A percentile compares a stretch with the other conserved stretches of the same genome.
phyloP scores from a whole-genome alignment of 1,140 invertebrate species.

The Pararge aegeria region DNA sequence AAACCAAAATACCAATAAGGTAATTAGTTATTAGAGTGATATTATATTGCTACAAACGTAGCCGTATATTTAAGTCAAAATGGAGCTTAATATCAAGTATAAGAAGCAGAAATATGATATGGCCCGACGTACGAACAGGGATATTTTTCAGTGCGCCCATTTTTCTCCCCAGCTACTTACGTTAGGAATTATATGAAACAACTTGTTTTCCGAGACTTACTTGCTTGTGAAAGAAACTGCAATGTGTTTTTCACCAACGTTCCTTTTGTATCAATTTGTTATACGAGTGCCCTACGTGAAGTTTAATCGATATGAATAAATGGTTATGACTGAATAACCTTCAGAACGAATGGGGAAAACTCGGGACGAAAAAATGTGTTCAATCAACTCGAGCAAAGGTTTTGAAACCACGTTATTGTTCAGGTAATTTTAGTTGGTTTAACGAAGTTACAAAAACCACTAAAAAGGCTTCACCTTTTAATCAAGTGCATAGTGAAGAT shows the following conservation, averaged over 20 bases:
- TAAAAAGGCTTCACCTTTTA: too few species aligned
- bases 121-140: constrained; percentile 19
- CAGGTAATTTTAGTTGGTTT: too few species aligned
- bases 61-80: neutral
- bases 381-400: too few species aligned
- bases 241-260: constrained; percentile 5
- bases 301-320: neutral
- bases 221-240: constrained; percentile 18
- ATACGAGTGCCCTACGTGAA: constrained; percentile 14
- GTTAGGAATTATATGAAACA: constrained; percentile 25
- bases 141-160: constrained; percentile 25
- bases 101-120: constrained; percentile 27
- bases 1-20: too few species aligned
- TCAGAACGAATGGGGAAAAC: too few species aligned
- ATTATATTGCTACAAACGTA: neutral
- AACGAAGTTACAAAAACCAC: too few species aligned
- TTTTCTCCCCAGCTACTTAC: constrained; percentile 26
- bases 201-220: constrained; percentile 17
- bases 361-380: too few species aligned
- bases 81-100: constrained; percentile 16
- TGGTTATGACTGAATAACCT: neutral
- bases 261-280: constrained; percentile 21
- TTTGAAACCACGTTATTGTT: too few species aligned
- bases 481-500: too few species aligned
- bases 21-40: too few species aligned